Evolutionary conservation across 2,113 vertebrate species (phyloP), one percentile per base, ranked within the genome.

Genomic region (Rhynchomys soricoides): DNA sequence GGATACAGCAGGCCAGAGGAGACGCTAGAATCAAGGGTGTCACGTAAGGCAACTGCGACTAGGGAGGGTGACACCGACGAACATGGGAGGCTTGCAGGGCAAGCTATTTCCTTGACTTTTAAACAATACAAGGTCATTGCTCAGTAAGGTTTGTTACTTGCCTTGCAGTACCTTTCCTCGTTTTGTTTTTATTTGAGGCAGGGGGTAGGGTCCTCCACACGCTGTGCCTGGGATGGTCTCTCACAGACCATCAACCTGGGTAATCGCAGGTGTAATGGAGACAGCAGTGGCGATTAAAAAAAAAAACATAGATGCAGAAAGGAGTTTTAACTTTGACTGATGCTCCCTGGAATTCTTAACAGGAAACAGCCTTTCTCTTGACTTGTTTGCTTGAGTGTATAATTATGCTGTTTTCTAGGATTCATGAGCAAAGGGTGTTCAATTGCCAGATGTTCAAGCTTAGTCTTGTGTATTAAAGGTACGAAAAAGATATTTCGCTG

Each of bases 331-430:
- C 74, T 89, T 94, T 74, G 87, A 90, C 79, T 40, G 86, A 90
- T 89, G 48, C 77, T 91, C 86, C 52, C 81, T 92, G 71, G 79
- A 86, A 68, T 91, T 93, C 52, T 89, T 88, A 88, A 95, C 85
- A 77, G 87, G 3, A 12, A 86, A 74, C 75, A 95, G 75, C 52
- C 17, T 93, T 82, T 68, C 34, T 83, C 79, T 55, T 66, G 86
- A 95, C 86, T 94, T 96, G 92, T n/a, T 93, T 97, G 78, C 86
- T 94, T 94, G 68, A 73, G 82, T 93, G 74, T 96, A 68, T 96
- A 95, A 97, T 97, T 94, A 95, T 52, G 75, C 93, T 74, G 81
- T 96, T 97, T 97, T 97, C 97, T 78, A 95, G 90, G 68, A 93
- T 95, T 96, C 95, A 45, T 95, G 77, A 91, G 88, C 68, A 96